Evolutionary conservation across 2,113 vertebrate species (phyloP).

Genomic region (Labeo catla): DNA sequence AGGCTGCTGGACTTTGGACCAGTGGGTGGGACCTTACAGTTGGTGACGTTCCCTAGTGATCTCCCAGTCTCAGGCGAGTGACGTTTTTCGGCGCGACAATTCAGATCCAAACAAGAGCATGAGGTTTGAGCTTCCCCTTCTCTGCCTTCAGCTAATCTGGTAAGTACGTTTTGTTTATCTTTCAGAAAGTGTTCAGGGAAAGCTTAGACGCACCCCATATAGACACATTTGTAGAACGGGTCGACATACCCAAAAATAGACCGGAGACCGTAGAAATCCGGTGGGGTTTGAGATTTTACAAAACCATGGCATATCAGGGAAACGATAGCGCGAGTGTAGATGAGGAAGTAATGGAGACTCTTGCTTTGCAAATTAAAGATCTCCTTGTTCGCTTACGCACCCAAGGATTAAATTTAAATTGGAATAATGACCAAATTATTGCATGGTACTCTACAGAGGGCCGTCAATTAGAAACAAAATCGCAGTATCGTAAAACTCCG

Average conservation of each 20-base stretch:
- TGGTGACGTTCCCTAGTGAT: no score
- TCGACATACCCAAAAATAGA: neutral
- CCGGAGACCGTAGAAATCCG: neutral
- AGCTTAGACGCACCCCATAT: neutral
- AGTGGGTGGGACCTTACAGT: neutral
- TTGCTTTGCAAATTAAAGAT: neutral
- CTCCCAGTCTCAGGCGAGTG: no score
- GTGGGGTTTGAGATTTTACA: neutral
- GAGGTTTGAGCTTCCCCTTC: neutral
- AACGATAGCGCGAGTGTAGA: neutral
- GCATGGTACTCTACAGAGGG: neutral
- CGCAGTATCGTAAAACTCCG: neutral
- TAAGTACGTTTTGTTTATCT: neutral
- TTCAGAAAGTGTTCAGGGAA: neutral
- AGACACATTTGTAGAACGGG: constrained; percentile 1
- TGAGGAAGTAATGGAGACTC: neutral
- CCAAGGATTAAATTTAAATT: neutral
- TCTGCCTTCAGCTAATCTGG: neutral
- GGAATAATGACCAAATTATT: neutral
- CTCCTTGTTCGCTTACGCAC: neutral
- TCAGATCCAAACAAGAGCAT: no score
- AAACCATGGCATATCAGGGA: neutral
- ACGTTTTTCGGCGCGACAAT: no score
- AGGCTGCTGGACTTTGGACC: no score
- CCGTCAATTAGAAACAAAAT: neutral